Conservation (phyloP, 2,113 vertebrate genomes). For the Mesoclemmys tuberculata region DNA sequence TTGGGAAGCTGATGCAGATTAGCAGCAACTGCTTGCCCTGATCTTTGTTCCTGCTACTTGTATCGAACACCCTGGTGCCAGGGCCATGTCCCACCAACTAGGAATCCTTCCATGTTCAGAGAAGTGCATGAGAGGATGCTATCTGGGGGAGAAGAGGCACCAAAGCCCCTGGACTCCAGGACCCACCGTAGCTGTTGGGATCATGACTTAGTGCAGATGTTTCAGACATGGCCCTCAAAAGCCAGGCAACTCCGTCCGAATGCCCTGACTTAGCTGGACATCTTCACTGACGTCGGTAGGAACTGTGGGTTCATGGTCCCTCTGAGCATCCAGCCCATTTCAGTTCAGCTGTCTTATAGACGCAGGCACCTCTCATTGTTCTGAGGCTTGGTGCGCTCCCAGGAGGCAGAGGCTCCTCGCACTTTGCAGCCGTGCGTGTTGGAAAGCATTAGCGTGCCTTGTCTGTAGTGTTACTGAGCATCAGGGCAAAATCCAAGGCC, state of each 20-base stretch:
- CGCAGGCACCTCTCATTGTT: neutral
- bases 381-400: too few relatives aligned
- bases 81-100: neutral
- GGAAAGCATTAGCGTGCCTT: neutral
- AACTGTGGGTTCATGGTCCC: neutral
- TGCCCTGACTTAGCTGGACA: too few relatives aligned
- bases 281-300: too few relatives aligned
- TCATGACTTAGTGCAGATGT: too few relatives aligned
- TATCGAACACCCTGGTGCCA: neutral
- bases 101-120: neutral
- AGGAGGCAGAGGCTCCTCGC: too few relatives aligned
- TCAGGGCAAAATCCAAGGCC: neutral
- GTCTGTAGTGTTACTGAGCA: neutral
- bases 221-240: too few relatives aligned
- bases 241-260: too few relatives aligned
- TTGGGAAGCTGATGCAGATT: neutral
- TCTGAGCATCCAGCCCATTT: neutral
- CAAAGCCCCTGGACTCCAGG: too few relatives aligned
- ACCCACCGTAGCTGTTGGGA: too few relatives aligned
- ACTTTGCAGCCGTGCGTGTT: neutral
- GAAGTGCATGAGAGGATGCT: neutral
- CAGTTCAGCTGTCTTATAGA: neutral
- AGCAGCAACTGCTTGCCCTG: neutral
- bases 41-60: neutral
- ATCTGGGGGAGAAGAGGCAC: too few relatives aligned